Evolutionary conservation across 2,888 invertebrate genomes (phyloP).

Genomic region (Oligia strigilis): DNA sequence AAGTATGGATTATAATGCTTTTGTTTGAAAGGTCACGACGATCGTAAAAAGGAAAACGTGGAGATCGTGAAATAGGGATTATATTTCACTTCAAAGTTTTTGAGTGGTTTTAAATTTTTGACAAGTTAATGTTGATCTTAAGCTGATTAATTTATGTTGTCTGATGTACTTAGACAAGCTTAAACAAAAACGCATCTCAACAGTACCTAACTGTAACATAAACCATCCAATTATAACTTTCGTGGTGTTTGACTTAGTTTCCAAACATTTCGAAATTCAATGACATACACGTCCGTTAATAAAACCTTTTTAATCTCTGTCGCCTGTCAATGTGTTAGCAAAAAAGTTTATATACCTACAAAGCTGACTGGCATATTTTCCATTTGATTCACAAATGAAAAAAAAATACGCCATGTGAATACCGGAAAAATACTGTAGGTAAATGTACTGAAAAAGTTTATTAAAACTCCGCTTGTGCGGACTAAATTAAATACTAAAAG

Average conservation of each 20-base stretch:
- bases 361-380: neutral
- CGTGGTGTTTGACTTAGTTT: neutral
- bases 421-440: neutral
- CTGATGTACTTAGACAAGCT: too few relatives aligned
- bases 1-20: too few relatives aligned
- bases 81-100: too few relatives aligned
- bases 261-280: constrained; percentile 1
- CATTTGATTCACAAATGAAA: neutral
- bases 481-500: neutral
- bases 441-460: neutral
- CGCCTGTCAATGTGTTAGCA: constrained; percentile 2
- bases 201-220: neutral
- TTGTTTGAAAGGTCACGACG: too few relatives aligned
- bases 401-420: constrained; percentile 2
- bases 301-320: constrained; percentile 17
- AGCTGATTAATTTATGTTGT: too few relatives aligned
- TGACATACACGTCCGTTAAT: neutral
- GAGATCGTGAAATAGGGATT: too few relatives aligned
- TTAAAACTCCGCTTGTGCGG: neutral
- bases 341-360: neutral
- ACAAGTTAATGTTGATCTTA: too few relatives aligned
- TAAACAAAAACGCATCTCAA: neutral
- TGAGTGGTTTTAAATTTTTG: too few relatives aligned
- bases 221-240: neutral
- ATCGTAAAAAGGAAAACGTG: too few relatives aligned